Percentiles rank a stretch among this genome's conserved stretches.
phyloP scores from a whole-genome alignment of 35 echinoderm and acorn worm genomes.

The Ptychodera flava region DNA sequence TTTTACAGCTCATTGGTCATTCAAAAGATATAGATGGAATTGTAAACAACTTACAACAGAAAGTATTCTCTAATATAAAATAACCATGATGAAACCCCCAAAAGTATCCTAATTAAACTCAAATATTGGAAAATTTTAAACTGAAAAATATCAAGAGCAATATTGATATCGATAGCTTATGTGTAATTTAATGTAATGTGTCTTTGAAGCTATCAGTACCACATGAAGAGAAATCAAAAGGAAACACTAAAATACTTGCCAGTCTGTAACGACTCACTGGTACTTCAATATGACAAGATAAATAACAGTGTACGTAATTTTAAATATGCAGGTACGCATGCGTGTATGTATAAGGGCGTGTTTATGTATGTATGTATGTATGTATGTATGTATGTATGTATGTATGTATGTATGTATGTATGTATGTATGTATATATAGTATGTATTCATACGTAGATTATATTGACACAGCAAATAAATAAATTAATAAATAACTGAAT shows the following conservation, averaged over 20 bases:
- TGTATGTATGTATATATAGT: not conserved
- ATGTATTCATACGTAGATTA: not conserved
- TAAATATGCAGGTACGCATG: not conserved
- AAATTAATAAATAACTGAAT: not conserved
- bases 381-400: not conserved
- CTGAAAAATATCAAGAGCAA: too few species aligned
- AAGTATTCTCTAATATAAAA: too few species aligned
- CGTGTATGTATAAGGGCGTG: not conserved
- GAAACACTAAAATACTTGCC: too few species aligned
- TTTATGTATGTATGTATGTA: not conserved
- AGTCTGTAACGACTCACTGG: not conserved
- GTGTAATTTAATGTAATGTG: not conserved
- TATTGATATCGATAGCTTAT: not conserved
- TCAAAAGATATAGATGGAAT: too few species aligned
- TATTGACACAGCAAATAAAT: not conserved
- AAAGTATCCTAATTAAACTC: too few species aligned
- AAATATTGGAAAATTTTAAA: too few species aligned
- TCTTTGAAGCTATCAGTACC: not conserved
- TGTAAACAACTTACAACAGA: too few species aligned
- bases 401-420: constrained; percentile 2
- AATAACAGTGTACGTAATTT: not conserved
- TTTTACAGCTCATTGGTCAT: too few species aligned
- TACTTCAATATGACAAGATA: not conserved
- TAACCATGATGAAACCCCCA: too few species aligned
- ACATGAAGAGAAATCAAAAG: too few species aligned